A percentile compares a stretch with the other conserved stretches of the same genome.
Evolutionary conservation across 2,888 invertebrate genomes (phyloP).

Genomic region (Euclidia mi): DNA sequence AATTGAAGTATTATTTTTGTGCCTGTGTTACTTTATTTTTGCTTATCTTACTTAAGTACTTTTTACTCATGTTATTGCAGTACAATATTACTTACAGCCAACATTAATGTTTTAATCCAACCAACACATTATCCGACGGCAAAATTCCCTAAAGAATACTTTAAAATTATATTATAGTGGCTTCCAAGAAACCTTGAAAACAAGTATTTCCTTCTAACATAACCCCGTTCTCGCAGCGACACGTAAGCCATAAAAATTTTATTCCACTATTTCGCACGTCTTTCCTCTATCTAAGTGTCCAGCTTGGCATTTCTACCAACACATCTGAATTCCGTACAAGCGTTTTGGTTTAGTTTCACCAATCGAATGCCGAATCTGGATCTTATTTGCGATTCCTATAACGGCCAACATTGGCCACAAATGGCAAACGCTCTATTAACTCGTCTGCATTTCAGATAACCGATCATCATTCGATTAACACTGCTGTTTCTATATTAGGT

Average conservation of each 20-base stretch:
- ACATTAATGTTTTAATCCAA: too few species aligned
- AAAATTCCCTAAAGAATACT: too few species aligned
- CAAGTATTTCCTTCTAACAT: constrained; percentile 1
- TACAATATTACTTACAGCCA: too few species aligned
- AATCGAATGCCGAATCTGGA: constrained; percentile 40
- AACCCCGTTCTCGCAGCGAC: not conserved
- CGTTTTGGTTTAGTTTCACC: constrained; percentile 12
- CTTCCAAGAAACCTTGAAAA: not conserved
- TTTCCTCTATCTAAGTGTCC: constrained; percentile 33
- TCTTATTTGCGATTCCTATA: constrained; percentile 53
- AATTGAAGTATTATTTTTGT: too few species aligned
- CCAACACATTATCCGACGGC: too few species aligned
- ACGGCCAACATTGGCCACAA: constrained; percentile 34
- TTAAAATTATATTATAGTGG: not conserved
- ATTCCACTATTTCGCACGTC: constrained; percentile 30
- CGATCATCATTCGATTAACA: constrained; percentile 4
- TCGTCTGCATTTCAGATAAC: constrained; percentile 38
- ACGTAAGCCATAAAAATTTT: constrained; percentile 38
- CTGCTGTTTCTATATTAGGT: not conserved
- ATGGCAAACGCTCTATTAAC: constrained; percentile 46
- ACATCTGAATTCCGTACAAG: constrained; percentile 3
- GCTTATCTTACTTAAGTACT: too few species aligned
- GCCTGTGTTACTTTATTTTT: too few species aligned
- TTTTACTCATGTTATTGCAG: too few species aligned
- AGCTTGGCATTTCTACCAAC: constrained; percentile 24